phyloP scores from a whole-genome alignment of 2,797 vertebrate species.

The Myotis findleyi region DNA sequence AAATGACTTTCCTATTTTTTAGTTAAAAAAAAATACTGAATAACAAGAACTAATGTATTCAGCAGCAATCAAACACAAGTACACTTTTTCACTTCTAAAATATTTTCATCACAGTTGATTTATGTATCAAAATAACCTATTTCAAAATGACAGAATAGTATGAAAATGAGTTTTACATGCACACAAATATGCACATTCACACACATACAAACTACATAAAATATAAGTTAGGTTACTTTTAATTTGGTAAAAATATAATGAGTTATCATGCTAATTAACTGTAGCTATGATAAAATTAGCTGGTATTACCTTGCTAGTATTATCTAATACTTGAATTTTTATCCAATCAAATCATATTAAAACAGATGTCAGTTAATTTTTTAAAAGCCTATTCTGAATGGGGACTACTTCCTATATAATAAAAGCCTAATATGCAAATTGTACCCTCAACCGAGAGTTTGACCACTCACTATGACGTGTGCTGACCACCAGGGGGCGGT shows the following conservation, averaged over 20 bases:
- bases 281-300: neutral
- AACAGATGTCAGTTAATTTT: neutral
- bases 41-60: neutral
- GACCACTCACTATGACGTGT: too few relatives aligned
- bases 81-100: slow-evolving; percentile 23
- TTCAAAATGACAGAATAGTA: slow-evolving; percentile 2
- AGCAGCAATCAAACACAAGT: slow-evolving; percentile 41
- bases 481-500: too few relatives aligned
- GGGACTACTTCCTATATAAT: too few relatives aligned
- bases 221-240: slow-evolving; percentile 13
- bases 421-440: too few relatives aligned
- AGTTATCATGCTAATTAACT: neutral
- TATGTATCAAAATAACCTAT: slow-evolving; percentile 13
- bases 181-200: neutral
- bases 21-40: slow-evolving; percentile 58
- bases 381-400: neutral
- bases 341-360: slow-evolving; percentile 33
- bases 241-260: slow-evolving; percentile 13
- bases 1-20: neutral
- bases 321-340: slow-evolving; percentile 42
- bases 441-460: too few relatives aligned
- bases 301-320: neutral
- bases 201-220: neutral
- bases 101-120: slow-evolving; percentile 18
- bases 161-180: neutral